Percentiles rank a stretch among this genome's conserved stretches.
phyloP scores from a whole-genome alignment of 64 coral and sea anemone species.

The Exaiptasia diaphana region DNA sequence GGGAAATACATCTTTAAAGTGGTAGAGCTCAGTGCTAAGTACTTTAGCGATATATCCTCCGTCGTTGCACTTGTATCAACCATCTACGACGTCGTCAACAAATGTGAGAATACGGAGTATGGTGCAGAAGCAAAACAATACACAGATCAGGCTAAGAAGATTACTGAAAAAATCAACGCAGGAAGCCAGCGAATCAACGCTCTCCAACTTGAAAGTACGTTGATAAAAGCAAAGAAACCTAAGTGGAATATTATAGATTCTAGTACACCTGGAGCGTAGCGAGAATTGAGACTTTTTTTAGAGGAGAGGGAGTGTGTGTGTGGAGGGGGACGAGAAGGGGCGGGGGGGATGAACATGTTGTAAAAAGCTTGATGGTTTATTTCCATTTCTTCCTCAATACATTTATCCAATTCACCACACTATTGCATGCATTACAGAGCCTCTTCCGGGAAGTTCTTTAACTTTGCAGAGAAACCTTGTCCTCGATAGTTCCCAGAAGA shows the following conservation, averaged over 20 bases:
- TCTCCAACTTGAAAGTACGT: not conserved
- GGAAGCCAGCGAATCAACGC: not conserved
- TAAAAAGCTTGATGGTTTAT: too few relatives aligned
- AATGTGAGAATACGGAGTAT: not conserved
- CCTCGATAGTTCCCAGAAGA: not conserved
- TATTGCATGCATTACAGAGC: too few relatives aligned
- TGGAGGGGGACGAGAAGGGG: not conserved
- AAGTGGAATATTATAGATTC: not conserved
- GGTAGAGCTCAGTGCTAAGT: not conserved
- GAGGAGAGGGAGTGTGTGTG: not conserved
- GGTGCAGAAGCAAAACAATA: not conserved
- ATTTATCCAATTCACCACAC: too few relatives aligned
- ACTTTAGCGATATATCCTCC: not conserved
- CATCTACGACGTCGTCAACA: not conserved
- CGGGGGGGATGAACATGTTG: not conserved
- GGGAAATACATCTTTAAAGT: not conserved
- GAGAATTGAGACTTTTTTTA: not conserved
- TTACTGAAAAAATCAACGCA: not conserved
- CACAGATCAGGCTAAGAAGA: not conserved
- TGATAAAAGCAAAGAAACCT: not conserved
- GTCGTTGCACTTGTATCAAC: not conserved
- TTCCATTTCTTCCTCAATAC: too few relatives aligned
- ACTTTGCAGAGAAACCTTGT: not conserved
- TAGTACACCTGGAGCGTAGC: not conserved
- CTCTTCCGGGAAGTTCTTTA: not conserved